Base-by-base conservation (phyloP, 30 jellyfish, hydroid and myxozoan species). In the Mastigias papua region DNA sequence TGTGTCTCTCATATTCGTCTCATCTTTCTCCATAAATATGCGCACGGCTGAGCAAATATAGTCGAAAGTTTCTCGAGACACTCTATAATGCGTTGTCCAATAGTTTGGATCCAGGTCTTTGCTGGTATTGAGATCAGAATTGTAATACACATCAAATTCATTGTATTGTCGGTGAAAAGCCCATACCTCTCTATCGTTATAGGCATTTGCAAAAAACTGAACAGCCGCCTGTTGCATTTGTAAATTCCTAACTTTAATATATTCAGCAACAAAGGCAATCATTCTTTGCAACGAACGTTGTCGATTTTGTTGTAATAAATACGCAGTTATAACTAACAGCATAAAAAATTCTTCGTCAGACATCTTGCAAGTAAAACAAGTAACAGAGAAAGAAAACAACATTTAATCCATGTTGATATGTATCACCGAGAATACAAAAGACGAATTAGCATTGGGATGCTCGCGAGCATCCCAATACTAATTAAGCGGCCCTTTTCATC, bases 31-130 rank as follows among this genome's bases (percentile, higher is more conserved):
- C 84, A 25, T 51, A 77, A 1, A 42, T 64, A 78, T 54, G n/a
- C n/a, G 50, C 6, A 82, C 76, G 54, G 33, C 25, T 23, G 27
- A 27, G 28, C 91, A 82, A 31, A 82, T 25, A 23, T 28, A 68
- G 34, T 82, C 86, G 32, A 82, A 82, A 48, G 85, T 69, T 54
- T 82, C 92, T 22, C 85, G 75, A 62, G 70, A 48, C 54, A 83
- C 57, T 28, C 93, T 66, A 58, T 33, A 83, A 50, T 68, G 73
- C 20, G 69, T 15, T 10, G 15, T 66, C 93, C 93, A 83, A 54
- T 83, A 83, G 27, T 69, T 32, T 23, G 86, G 93, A 71, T 83
- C 93, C 49, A 68, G 68, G 21, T 83, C 67, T n/a, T 28, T 28
- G 17, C 86, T 58, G 10, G 70, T n/a, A n/a, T 51, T 48, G 46